Conservation (phyloP, 2,888 invertebrate genomes). For the Bugula neritina region DNA sequence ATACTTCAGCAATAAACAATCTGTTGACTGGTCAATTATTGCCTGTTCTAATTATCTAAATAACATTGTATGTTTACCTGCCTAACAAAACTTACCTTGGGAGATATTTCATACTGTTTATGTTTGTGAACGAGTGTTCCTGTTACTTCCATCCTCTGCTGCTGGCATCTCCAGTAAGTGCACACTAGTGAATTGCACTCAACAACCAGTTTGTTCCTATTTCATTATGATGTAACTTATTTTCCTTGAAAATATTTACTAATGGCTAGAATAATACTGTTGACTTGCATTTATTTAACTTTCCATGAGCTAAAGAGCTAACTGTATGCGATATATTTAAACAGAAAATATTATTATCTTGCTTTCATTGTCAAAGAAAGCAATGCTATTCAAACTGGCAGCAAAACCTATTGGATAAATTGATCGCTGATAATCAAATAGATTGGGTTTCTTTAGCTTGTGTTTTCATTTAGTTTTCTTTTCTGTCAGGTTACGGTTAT, state of each 20-base stretch:
- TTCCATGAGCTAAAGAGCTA: not conserved
- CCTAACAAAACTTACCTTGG: constrained; percentile 19
- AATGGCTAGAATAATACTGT: not conserved
- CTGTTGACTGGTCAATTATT: too few relatives aligned
- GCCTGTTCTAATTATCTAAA: too few relatives aligned
- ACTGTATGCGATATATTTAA: not conserved
- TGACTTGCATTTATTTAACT: not conserved
- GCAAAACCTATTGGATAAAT: not conserved
- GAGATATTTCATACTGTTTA: not conserved
- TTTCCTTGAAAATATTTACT: not conserved
- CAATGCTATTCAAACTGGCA: not conserved
- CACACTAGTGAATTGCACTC: too few relatives aligned
- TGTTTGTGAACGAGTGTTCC: constrained; percentile 5
- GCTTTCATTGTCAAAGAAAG: not conserved
- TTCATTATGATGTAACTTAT: too few relatives aligned
- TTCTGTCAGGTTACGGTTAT: not conserved
- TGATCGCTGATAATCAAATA: not conserved
- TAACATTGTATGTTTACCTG: too few relatives aligned
- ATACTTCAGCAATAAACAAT: too few relatives aligned
- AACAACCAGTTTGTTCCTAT: too few relatives aligned
- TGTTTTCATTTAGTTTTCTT: not conserved
- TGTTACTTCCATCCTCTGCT: constrained; percentile 21
- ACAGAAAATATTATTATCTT: not conserved
- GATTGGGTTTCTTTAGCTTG: not conserved
- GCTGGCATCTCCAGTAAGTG: too few relatives aligned